These are phyloP conservation scores for Orius laevigatus DNA, from an alignment of 1,140 invertebrate genomes.

Conservation along the genomic window DNA sequence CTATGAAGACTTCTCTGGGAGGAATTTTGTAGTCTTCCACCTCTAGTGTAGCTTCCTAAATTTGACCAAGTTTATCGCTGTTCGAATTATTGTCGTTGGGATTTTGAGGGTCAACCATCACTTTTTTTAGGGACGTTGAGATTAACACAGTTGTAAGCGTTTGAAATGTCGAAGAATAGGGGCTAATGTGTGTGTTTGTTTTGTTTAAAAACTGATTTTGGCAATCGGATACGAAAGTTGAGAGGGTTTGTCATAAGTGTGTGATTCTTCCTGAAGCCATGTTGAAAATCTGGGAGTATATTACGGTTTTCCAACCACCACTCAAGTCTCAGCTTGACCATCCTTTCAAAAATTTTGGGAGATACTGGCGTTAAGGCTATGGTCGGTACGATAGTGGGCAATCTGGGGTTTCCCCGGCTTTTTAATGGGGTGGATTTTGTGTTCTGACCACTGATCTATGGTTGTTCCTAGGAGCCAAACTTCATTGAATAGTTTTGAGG, in stretches of 20 bases:
- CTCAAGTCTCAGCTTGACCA: background rate
- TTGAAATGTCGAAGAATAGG: background rate
- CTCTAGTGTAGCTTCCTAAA: no score
- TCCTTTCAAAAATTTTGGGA: background rate
- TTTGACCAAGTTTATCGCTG: background rate
- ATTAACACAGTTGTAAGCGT: background rate
- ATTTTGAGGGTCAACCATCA: background rate
- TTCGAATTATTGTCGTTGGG: background rate
- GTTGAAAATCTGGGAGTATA: background rate
- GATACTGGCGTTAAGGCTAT: background rate
- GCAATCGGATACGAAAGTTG: background rate
- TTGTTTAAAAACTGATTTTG: background rate
- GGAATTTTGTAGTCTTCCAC: background rate
- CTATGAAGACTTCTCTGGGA: background rate
- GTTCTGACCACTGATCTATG: background rate
- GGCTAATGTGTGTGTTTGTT: background rate
- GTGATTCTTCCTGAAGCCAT: background rate
- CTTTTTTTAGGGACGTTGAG: background rate
- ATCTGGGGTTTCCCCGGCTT: background rate
- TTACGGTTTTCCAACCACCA: background rate
- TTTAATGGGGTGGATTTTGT: background rate
- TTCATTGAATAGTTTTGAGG: background rate
- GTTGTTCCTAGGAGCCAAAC: background rate
- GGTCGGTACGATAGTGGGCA: background rate
- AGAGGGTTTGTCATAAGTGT: background rate